These are phyloP conservation scores for Peromyscus leucopus DNA, from an alignment of 2,113 vertebrate species.

Conservation along the genomic window DNA sequence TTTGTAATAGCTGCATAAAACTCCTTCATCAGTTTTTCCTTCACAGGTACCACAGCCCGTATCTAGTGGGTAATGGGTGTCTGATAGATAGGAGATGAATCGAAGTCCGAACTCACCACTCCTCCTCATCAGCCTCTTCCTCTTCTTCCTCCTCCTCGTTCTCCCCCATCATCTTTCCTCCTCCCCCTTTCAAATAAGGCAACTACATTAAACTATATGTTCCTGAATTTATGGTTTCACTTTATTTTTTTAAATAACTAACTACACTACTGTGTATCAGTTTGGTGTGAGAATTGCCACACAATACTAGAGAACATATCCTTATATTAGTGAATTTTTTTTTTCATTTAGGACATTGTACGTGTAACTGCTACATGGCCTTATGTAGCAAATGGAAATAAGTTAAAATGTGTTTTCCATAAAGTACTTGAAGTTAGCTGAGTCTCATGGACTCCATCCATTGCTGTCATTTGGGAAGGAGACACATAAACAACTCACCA, in stretches of 20 bases:
- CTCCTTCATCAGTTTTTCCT: not conserved
- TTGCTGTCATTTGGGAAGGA: slow-evolving; percentile 28
- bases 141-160: not conserved
- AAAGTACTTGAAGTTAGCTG: slow-evolving; percentile 50
- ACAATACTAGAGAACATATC: not conserved
- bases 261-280: not conserved
- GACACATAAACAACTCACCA: slow-evolving; percentile 5
- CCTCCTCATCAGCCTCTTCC: not conserved
- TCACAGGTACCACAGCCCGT: not conserved
- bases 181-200: not conserved
- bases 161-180: not conserved
- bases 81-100: slow-evolving; percentile 44
- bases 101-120: not conserved
- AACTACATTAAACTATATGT: not conserved
- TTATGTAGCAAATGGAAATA: slow-evolving; percentile 40
- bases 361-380: not conserved
- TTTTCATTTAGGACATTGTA: slow-evolving; percentile 41
- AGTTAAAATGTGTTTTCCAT: slow-evolving; percentile 37
- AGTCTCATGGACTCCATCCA: slow-evolving; percentile 20
- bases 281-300: not conserved
- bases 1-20: not conserved
- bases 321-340: not conserved
- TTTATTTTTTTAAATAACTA: not conserved
- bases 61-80: not conserved
- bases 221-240: not conserved